Base-by-base conservation (phyloP, 2,113 vertebrate genomes). In the Buteo buteo region DNA sequence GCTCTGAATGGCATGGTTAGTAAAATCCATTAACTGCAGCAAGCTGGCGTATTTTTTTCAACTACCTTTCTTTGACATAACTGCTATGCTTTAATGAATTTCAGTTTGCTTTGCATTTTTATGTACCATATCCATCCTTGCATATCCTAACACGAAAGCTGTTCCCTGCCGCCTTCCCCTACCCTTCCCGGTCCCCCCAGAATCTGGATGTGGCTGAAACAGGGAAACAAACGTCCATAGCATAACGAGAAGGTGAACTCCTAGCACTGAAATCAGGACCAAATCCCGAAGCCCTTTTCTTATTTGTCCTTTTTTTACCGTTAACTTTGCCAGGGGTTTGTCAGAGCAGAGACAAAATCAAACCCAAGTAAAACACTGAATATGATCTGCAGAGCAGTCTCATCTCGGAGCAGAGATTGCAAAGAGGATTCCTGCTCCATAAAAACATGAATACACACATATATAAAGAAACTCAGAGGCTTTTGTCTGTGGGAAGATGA, bases 401-500 rank as follows among this genome's bases (percentile, higher is more conserved):
- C 10, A 16, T 45, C 25, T 86, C 40, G 22, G 47, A 61, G n/a
- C 6, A 72, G 70, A 82, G 70, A 62, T 64, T 55, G 40, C 59
- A 67, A 73, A 90, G 82, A 81, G 82, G 26, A 88, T 91, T 96
- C 28, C 73, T 72, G 54, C 73, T 94, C 84, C 76, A 70, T 85
- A 82, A 93, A 95, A 93, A 17, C 67, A 49, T 28, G 54, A 89
- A 87, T 84, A 45, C 72, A 64, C 2, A 0, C 22, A 31, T n/a
- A 21, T 20, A 58, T 65, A 96, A 82, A 87, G 49, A 34, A 88
- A 86, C 55, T 42, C 26, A 21, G 69, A 66, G 32, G 54, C 49
- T 88, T 97, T 94, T 93, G 49, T 96, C 92, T 91, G 66, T 31
- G 40, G 57, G 84, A 79, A 89, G 86, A 91, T 32, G 86, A 90